These are phyloP conservation scores for Bellardia bayeri DNA, from an alignment of 2,888 invertebrate species.

Conservation along the genomic window DNA sequence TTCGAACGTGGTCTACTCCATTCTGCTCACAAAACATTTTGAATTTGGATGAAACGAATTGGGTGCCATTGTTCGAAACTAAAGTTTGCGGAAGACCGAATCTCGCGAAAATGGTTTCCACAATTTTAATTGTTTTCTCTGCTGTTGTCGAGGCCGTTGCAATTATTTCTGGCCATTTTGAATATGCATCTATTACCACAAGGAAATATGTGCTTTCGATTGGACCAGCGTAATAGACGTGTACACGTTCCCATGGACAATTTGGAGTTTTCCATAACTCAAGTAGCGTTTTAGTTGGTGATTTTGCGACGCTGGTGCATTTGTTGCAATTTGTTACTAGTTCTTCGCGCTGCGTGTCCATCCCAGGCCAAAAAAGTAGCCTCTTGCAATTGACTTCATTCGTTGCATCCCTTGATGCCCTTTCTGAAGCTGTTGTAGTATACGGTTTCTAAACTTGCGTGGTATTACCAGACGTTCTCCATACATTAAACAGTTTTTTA, in stretches of 20 bases:
- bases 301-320: slow-evolving; percentile 14
- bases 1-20: slow-evolving; percentile 1
- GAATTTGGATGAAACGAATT: slow-evolving; percentile 14
- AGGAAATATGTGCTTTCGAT: neutral
- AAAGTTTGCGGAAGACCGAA: slow-evolving; percentile 14
- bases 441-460: slow-evolving; percentile 14
- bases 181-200: neutral
- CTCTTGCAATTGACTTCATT: slow-evolving; percentile 15
- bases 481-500: slow-evolving; percentile 16
- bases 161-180: neutral
- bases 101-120: neutral
- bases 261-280: neutral
- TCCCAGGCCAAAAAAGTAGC: slow-evolving; percentile 20
- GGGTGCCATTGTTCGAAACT: slow-evolving; percentile 14
- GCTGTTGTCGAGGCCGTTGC: neutral
- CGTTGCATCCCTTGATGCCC: slow-evolving; percentile 25
- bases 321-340: slow-evolving; percentile 19
- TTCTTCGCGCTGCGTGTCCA: slow-evolving; percentile 2
- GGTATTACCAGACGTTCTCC: slow-evolving; percentile 14
- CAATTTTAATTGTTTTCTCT: neutral
- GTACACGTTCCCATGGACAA: neutral
- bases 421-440: slow-evolving; percentile 3
- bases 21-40: neutral
- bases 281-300: neutral
- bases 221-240: neutral